phyloP scores from a whole-genome alignment of 2,113 vertebrate species.

The Salvator merianae region DNA sequence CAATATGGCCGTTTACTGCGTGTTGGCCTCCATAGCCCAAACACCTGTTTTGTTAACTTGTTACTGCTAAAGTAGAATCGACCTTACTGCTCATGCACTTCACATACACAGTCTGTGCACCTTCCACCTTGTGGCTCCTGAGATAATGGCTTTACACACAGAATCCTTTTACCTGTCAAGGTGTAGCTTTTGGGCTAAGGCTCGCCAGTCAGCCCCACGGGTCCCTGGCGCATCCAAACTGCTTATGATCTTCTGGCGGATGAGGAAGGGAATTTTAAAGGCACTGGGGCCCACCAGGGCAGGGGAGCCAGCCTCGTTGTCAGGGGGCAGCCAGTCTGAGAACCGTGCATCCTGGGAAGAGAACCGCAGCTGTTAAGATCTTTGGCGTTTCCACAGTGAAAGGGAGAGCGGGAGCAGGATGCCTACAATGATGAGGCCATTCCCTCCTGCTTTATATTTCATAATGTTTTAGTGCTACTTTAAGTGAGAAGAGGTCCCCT shows the following conservation, averaged over 20 bases:
- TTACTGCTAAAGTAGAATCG: neutral
- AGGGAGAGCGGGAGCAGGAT: accelerated
- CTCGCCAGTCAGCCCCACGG: constrained; percentile 95
- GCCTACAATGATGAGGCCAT: neutral
- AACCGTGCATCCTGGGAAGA: constrained; percentile 84
- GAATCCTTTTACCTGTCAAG: constrained; percentile 87
- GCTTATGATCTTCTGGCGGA: constrained; percentile 99
- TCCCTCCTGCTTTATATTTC: neutral
- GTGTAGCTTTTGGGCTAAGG: constrained; percentile 96
- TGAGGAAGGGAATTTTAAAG: constrained; percentile 99
- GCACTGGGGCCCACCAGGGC: constrained; percentile 97
- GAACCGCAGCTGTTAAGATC: accelerated
- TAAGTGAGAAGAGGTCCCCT: neutral
- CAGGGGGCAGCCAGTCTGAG: constrained; percentile 78
- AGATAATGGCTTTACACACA: neutral
- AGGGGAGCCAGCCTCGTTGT: constrained; percentile 88
- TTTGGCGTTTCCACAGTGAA: neutral
- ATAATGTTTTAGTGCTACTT: neutral
- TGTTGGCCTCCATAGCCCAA: neutral
- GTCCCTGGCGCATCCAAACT: constrained; percentile 91
- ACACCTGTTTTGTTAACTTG: neutral
- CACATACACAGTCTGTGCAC: no score
- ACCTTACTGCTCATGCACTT: neutral
- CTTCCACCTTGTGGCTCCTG: neutral
- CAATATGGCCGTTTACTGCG: no score